Base-by-base conservation (phyloP, 2,888 invertebrate genomes). In the Drosophila quinaria region DNA sequence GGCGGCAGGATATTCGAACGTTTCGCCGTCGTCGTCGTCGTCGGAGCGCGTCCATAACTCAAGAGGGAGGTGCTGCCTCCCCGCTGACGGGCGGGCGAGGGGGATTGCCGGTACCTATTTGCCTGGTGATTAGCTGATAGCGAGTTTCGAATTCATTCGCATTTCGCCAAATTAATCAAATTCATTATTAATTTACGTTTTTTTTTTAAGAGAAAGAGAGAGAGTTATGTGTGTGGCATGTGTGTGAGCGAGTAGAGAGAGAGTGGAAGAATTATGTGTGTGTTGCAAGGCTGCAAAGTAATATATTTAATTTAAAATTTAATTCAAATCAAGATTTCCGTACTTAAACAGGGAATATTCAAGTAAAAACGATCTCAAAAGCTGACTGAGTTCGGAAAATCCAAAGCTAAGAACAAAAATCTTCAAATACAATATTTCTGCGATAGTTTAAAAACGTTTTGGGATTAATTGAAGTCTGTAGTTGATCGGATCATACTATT, bases 21-120 rank as follows among this genome's bases (percentile, higher is more conserved):
- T 56, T 91, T 92, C 50, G 78, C 80, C 13, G 35, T 6, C 35
- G 9, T 9, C 31, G 31, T 10, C 31, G 31, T 31, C 10, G 37
- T n/a, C 84, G 66, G 69, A 52, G 86, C 86, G 41, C 87, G 81
- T 29, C 87, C 83, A 51, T 90, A 89, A 44, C 92, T 75, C 63
- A 80, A 42, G 17, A 86, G 74, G 9, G 81, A 75, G 65, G 74
- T 81, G 77, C 85, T 87, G 66, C 94, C 93, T 92, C 95, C 93
- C 92, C 95, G 94, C 89, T 94, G 94, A 80, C 94, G 93, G 83
- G 94, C 94, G 88, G 95, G 95, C 93, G 94, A 95, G 82, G 95
- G 94, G 80, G 95, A 94, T 92, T 95, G 95, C 91, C 94, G 94
- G 93, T 94, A 94, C 94, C 95, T 95, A 93, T 92, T 92, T 91